Evolutionary conservation across 2,888 invertebrate genomes (phyloP).

Genomic region (Zootermopsis nevadensis): DNA sequence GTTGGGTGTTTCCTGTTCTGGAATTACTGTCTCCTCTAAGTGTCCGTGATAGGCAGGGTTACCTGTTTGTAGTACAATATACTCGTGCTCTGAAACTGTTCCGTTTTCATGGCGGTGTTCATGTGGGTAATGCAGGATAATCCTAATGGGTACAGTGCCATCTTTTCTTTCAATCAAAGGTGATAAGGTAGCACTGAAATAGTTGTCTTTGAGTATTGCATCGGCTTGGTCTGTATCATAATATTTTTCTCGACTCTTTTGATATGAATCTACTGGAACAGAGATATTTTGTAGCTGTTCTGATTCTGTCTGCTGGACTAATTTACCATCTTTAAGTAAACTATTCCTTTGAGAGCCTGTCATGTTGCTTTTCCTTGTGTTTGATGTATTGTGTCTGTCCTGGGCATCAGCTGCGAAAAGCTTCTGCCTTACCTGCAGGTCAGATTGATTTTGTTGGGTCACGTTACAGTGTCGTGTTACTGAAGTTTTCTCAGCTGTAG

Average conservation of each 20-base stretch:
- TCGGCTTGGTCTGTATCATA: not conserved
- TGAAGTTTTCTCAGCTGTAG: too few species aligned
- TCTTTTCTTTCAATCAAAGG: slow-evolving; percentile 37
- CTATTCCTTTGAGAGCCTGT: too few species aligned
- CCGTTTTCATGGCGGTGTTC: slow-evolving; percentile 56
- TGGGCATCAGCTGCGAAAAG: too few species aligned
- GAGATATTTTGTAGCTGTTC: not conserved
- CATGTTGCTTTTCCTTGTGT: too few species aligned
- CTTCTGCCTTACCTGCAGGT: too few species aligned
- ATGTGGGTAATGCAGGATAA: slow-evolving; percentile 60
- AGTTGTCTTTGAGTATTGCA: not conserved
- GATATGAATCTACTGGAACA: not conserved
- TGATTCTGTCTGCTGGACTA: too few species aligned
- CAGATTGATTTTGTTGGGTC: too few species aligned
- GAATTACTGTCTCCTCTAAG: slow-evolving; percentile 48
- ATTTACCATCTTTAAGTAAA: too few species aligned
- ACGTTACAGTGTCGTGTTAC: too few species aligned
- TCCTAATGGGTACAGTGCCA: slow-evolving; percentile 56
- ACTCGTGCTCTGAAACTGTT: slow-evolving; percentile 55
- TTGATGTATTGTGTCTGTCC: too few species aligned
- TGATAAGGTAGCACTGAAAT: not conserved
- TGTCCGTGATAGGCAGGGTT: slow-evolving; percentile 58
- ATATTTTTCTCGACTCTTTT: not conserved
- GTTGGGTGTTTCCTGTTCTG: too few species aligned
- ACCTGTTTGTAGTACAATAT: slow-evolving; percentile 57